A percentile compares a stretch with the other conserved stretches of the same genome.
Conservation (phyloP, 2,888 invertebrate species). For the Diachrysia chrysitis region DNA sequence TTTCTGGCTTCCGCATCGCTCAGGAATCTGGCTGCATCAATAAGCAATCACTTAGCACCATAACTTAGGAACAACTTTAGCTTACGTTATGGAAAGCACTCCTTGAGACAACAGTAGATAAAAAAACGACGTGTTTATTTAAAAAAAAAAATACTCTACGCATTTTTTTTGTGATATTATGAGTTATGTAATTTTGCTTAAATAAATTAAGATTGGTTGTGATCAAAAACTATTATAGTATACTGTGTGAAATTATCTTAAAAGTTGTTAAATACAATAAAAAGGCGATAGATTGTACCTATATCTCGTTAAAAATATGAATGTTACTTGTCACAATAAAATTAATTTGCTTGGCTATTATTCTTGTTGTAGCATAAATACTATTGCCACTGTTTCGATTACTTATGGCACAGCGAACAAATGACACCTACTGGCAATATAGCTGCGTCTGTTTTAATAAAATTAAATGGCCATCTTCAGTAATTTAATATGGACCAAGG, state of each 20-base stretch:
- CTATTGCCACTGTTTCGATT: background rate
- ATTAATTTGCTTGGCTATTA: background rate
- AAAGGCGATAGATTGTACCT: background rate
- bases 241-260: background rate
- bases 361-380: background rate
- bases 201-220: background rate
- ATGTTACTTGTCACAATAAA: background rate
- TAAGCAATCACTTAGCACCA: slow-evolving; percentile 79
- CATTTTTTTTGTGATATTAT: background rate
- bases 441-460: slow-evolving; percentile 6
- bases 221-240: background rate
- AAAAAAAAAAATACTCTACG: background rate
- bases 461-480: background rate
- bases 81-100: slow-evolving; percentile 27
- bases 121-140: background rate
- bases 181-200: background rate
- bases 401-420: background rate
- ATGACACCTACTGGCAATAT: background rate
- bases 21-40: slow-evolving; percentile 72
- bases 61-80: slow-evolving; percentile 44
- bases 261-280: background rate
- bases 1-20: slow-evolving; percentile 77
- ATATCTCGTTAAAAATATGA: background rate
- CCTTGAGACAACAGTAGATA: background rate
- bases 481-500: slow-evolving; percentile 22